Evolutionary conservation across 2,113 vertebrate genomes (phyloP), one percentile per base, ranked within the genome.

Genomic region (Coptodon rendalli): DNA sequence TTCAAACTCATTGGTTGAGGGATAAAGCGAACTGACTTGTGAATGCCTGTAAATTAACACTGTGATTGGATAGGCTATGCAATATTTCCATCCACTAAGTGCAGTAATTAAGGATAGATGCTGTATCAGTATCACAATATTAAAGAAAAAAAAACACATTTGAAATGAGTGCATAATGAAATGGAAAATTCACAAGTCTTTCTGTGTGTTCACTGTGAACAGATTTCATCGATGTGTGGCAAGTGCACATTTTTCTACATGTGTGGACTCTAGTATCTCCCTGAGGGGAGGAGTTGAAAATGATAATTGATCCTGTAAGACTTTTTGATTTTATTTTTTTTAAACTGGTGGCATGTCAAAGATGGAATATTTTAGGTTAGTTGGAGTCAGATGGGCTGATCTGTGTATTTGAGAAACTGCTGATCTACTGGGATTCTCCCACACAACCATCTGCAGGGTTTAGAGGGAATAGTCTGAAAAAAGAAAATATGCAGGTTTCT

Each of bases 31-130:
- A 68, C 6, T 7, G 7, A 48, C 78, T 40, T 54, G 45, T 10
- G 50, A 86, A 80, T 8, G 50, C 14, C 40, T 82, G 22, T 19
- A 52, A 90, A 61, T 82, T 73, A 24, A 61, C 38, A 14, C 5
- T 53, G 57, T 80, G 48, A 31, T 50, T 57, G 12, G 57, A 40
- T 56, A 54, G 19, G 24, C 14, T 31, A 59, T 66, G 59, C 31
- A 52, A 43, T 71, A 19, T 43, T 78, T 61, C 24, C 17, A 76
- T 81, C 9, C 14, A 12, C 43, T 27, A 85, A 80, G 43, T 29
- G 36, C 10, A 27, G 43, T 85, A 59, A 79, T 52, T 34, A 34
- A 59, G 14, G 66, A 50, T 27, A 54, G 8, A 83, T 59, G 36
- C 24, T 43, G 14, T 36, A 48, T 4, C 29, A 40, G 16, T 50